A percentile compares a stretch with the other conserved stretches of the same genome.
phyloP scores from a whole-genome alignment of 1,140 invertebrate species.

The Prorops nasuta region DNA sequence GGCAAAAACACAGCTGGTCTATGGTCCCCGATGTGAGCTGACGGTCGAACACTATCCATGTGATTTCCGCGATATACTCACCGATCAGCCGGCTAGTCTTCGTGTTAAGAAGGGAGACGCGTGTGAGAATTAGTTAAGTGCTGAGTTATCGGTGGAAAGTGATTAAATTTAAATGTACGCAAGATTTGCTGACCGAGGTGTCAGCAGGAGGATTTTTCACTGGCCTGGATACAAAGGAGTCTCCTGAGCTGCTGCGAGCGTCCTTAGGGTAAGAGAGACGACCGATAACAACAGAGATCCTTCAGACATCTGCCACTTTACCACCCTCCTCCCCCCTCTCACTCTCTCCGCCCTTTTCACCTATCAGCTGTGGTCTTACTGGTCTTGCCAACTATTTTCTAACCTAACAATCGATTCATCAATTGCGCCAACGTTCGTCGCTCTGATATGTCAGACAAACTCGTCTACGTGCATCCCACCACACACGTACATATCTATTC shows the following conservation, averaged over 20 bases:
- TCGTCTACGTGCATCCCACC: no score
- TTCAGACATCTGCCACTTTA: background rate
- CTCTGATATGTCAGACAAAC: no score
- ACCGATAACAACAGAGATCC: background rate
- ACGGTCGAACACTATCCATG: slow-evolving; percentile 29
- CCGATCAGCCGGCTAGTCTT: slow-evolving; percentile 21
- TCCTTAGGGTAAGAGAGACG: slow-evolving; percentile 21
- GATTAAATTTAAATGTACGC: slow-evolving; percentile 21
- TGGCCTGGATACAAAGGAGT: slow-evolving; percentile 31
- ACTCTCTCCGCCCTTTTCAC: no score
- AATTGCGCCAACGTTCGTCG: no score
- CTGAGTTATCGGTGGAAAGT: slow-evolving; percentile 10
- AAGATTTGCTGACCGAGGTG: slow-evolving; percentile 18
- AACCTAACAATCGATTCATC: no score
- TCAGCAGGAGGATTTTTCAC: slow-evolving; percentile 30
- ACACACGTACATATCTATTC: no score
- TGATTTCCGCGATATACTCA: slow-evolving; percentile 26
- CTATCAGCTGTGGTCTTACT: no score
- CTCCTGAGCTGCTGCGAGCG: slow-evolving; percentile 19
- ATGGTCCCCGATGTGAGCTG: slow-evolving; percentile 27
- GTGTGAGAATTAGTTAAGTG: slow-evolving; percentile 10
- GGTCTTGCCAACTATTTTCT: no score
- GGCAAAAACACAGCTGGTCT: slow-evolving; percentile 43
- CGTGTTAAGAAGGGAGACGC: no score
- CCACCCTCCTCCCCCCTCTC: no score